phyloP scores from a whole-genome alignment of 2,113 vertebrate species.

The Mellivora capensis region DNA sequence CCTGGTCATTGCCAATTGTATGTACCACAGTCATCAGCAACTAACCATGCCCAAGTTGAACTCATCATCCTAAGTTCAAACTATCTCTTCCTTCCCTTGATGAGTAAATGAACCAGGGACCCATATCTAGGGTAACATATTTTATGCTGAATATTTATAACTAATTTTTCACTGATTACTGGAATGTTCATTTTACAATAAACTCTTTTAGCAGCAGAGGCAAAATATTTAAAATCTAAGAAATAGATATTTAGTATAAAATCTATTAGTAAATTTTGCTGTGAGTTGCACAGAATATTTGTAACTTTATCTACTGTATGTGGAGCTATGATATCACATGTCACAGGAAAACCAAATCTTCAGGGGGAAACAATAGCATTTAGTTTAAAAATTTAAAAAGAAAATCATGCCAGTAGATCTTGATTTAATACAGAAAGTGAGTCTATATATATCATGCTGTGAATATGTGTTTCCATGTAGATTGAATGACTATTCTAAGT shows the following conservation, averaged over 20 bases:
- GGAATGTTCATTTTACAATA: neutral
- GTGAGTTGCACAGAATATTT: neutral
- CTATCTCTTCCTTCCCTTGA: neutral
- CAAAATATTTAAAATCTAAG: neutral
- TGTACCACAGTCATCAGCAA: neutral
- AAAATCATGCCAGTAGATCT: neutral
- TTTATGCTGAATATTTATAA: neutral
- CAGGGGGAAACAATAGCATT: neutral
- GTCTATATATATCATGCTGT: neutral
- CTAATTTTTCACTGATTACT: neutral
- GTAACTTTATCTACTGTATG: neutral
- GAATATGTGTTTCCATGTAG: neutral
- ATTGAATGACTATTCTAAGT: neutral
- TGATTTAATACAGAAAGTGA: neutral
- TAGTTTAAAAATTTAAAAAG: neutral
- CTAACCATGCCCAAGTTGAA: neutral
- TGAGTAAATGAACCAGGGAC: neutral
- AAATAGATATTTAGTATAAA: neutral
- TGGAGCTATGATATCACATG: neutral
- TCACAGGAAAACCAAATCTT: neutral
- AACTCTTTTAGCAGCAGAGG: neutral
- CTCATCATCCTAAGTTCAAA: neutral
- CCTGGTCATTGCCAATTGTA: neutral
- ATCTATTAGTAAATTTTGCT: neutral
- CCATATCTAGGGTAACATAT: neutral